These are phyloP conservation scores for Arion vulgaris DNA, from an alignment of 1,140 invertebrate genomes.

Conservation along the genomic window DNA sequence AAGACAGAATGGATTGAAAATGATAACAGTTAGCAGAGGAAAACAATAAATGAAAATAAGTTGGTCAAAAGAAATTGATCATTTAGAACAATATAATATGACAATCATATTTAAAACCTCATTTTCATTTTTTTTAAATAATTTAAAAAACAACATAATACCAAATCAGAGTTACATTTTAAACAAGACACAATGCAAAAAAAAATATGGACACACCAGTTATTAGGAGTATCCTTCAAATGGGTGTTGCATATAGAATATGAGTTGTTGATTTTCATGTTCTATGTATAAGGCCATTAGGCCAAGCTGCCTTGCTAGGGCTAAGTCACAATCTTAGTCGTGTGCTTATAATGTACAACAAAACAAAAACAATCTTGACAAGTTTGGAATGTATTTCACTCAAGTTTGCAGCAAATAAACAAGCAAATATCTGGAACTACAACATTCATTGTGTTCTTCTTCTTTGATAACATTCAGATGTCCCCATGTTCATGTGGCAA, in stretches of 20 bases:
- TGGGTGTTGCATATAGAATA: conserved; percentile 5
- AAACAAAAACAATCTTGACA: conserved; percentile 22
- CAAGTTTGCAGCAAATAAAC: not conserved
- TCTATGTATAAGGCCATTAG: conserved; percentile 31
- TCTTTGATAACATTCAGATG: too few relatives aligned
- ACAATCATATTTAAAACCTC: too few relatives aligned
- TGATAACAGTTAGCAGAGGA: too few relatives aligned
- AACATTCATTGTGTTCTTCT: too few relatives aligned
- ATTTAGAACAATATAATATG: too few relatives aligned
- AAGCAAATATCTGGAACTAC: too few relatives aligned
- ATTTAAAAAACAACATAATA: too few relatives aligned
- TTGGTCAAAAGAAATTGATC: too few relatives aligned
- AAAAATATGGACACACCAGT: not conserved
- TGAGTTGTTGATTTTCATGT: not conserved
- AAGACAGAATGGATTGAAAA: too few relatives aligned
- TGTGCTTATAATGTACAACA: conserved; percentile 12
- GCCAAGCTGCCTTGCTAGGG: conserved; percentile 35
- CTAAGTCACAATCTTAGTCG: conserved; percentile 30
- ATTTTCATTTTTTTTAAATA: too few relatives aligned
- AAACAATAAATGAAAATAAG: too few relatives aligned
- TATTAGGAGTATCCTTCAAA: not conserved
- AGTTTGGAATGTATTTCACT: not conserved
- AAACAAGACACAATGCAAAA: not conserved
- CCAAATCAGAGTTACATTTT: not conserved
- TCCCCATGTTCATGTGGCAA: too few relatives aligned